Evolutionary conservation across 1,140 invertebrate species (phyloP).

Genomic region (Drusus annulatus): DNA sequence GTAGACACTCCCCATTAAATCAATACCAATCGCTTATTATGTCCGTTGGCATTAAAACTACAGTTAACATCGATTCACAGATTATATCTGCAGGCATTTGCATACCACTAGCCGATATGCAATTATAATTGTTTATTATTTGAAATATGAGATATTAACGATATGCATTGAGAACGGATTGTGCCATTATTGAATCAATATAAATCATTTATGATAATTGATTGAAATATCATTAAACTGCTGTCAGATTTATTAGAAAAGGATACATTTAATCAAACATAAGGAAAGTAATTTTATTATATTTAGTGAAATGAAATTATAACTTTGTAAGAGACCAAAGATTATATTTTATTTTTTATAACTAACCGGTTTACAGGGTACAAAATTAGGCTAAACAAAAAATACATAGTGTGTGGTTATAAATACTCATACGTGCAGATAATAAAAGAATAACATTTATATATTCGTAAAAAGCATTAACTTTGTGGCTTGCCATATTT

Average conservation of each 20-base stretch:
- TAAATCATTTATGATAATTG: too few species aligned
- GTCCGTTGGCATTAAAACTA: conserved; percentile 3
- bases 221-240: neutral
- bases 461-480: too few species aligned
- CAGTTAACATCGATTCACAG: neutral
- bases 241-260: neutral
- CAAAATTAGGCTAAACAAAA: too few species aligned
- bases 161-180: conserved; percentile 2
- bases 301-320: too few species aligned
- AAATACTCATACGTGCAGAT: too few species aligned
- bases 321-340: too few species aligned
- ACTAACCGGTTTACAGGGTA: too few species aligned
- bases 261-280: neutral
- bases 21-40: neutral
- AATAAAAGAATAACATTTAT: too few species aligned
- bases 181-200: neutral
- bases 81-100: neutral
- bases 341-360: too few species aligned
- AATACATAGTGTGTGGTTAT: too few species aligned
- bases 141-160: conserved; percentile 7
- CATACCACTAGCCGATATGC: neutral
- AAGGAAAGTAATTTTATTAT: too few species aligned
- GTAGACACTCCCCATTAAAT: neutral
- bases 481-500: too few species aligned
- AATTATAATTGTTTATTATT: conserved; percentile 7